A percentile compares a stretch with the other conserved stretches of the same genome.
These are phyloP conservation scores for Taxidea taxus DNA, from an alignment of 2,113 vertebrate genomes.

Conservation along the genomic window DNA sequence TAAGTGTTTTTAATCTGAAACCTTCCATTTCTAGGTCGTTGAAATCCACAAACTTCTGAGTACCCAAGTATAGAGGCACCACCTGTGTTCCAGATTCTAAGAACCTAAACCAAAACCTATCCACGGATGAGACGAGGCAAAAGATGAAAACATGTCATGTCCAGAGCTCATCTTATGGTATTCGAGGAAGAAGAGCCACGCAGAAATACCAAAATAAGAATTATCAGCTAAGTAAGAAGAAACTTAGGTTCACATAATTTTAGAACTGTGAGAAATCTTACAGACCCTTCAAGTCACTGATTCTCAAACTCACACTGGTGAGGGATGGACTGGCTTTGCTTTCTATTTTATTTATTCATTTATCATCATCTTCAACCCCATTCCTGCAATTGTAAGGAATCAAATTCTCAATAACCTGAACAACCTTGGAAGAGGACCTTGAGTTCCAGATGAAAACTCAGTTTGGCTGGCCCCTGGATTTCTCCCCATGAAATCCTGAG, in stretches of 20 bases:
- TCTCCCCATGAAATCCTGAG: neutral
- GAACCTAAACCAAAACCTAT: neutral
- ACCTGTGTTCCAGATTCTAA: neutral
- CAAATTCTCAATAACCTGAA: neutral
- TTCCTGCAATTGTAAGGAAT: neutral
- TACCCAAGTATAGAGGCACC: neutral
- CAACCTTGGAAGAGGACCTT: neutral
- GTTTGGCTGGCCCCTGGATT: fast-evolving
- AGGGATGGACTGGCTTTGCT: neutral
- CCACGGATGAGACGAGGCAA: neutral
- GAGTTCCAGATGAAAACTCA: neutral
- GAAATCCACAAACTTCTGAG: neutral
- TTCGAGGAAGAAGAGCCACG: neutral
- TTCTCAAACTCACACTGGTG: neutral
- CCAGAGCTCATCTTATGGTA: neutral
- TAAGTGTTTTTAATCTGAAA: conserved; percentile 27
- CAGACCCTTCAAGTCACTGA: neutral
- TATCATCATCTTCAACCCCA: neutral
- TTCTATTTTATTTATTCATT: neutral
- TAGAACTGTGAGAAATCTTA: neutral
- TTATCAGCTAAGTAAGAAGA: neutral
- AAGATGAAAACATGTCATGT: neutral
- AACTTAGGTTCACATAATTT: neutral
- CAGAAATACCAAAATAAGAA: neutral
- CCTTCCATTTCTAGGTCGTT: neutral